These are phyloP conservation scores for Harpagifer antarcticus DNA, from an alignment of 2,797 vertebrate genomes.

Conservation along the genomic window DNA sequence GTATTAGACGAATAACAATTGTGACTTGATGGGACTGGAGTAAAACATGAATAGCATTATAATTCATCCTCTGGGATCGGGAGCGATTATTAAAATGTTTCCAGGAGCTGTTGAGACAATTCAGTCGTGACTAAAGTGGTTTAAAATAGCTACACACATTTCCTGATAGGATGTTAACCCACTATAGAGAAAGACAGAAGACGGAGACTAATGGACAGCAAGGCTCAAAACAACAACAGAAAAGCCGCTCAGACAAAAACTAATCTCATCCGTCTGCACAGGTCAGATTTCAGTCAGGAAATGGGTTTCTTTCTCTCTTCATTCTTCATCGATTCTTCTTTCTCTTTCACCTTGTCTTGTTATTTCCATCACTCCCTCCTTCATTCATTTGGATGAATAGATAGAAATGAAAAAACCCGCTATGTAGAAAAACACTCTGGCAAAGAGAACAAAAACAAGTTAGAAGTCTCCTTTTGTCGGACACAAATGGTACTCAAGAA, in stretches of 20 bases:
- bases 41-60: background rate
- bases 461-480: background rate
- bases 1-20: too few species aligned
- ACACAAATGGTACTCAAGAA: background rate
- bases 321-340: slow-evolving; percentile 60
- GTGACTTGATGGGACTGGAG: background rate
- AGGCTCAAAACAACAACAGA: slow-evolving; percentile 37
- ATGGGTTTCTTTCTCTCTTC: slow-evolving; percentile 66
- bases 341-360: slow-evolving; percentile 51
- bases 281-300: slow-evolving; percentile 73
- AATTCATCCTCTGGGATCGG: background rate
- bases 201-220: slow-evolving; percentile 50
- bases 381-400: slow-evolving; percentile 47
- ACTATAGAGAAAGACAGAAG: slow-evolving; percentile 2
- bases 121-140: background rate
- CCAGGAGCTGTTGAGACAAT: background rate
- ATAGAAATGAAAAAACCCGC: slow-evolving; percentile 15
- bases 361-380: slow-evolving; percentile 59
- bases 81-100: background rate
- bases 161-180: slow-evolving; percentile 5
- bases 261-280: slow-evolving; percentile 67
- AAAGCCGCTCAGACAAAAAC: slow-evolving; percentile 51
- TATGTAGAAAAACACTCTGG: slow-evolving; percentile 69
- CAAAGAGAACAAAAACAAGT: slow-evolving; percentile 11
- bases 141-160: background rate